Evolutionary conservation across 2,797 vertebrate genomes (phyloP).

Genomic region (Scyliorhinus canicula): DNA sequence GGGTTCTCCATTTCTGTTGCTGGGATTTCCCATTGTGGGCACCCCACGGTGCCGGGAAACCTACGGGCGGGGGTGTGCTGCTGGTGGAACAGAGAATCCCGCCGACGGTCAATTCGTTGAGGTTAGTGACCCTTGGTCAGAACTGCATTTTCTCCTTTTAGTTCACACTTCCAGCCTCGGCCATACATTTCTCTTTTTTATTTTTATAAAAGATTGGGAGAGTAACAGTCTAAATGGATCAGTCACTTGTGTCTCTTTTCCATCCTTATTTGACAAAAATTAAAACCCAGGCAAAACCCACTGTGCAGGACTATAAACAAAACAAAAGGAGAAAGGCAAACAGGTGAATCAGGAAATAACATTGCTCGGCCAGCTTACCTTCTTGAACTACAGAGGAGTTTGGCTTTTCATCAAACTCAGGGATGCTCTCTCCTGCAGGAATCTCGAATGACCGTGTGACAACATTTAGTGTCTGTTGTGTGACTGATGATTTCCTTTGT

Average conservation of each 20-base stretch:
- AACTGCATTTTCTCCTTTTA: not conserved
- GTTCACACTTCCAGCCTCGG: too few species aligned
- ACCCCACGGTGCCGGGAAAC: too few species aligned
- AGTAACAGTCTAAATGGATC: not conserved
- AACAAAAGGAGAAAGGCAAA: not conserved
- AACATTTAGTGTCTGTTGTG: constrained; percentile 54
- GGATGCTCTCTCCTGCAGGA: constrained; percentile 54
- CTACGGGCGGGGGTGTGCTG: too few species aligned
- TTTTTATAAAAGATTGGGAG: not conserved
- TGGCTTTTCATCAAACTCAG: constrained; percentile 60
- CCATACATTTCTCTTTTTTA: not conserved
- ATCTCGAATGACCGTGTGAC: constrained; percentile 51
- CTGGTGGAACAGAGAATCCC: too few species aligned
- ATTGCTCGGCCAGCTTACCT: constrained; percentile 44
- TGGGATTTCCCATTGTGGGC: too few species aligned
- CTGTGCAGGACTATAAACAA: not conserved
- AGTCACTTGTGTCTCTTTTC: not conserved
- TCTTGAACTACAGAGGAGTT: constrained; percentile 47
- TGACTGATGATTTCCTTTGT: constrained; percentile 50
- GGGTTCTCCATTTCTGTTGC: too few species aligned
- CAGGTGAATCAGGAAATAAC: not conserved
- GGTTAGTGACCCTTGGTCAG: not conserved
- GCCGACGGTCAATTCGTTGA: too few species aligned
- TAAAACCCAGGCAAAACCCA: not conserved
- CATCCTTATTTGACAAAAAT: not conserved